phyloP scores from a whole-genome alignment of 2,113 vertebrate species.

The Paracanthobrama guichenoti region DNA sequence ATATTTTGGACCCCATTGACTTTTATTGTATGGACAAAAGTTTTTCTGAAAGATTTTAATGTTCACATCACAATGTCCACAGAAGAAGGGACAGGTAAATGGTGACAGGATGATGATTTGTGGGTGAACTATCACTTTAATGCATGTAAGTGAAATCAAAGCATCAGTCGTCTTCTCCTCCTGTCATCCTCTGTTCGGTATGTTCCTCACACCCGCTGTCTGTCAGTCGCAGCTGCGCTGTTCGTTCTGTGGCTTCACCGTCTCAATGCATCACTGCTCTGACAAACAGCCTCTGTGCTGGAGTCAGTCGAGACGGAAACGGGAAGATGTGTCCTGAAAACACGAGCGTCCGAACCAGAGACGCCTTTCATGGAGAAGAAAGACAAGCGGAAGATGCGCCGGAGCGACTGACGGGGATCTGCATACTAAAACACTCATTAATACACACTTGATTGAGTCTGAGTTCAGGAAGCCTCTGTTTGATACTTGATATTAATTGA shows the following conservation, averaged over 20 bases:
- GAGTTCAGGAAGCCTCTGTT: not conserved
- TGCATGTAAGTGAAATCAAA: too few species aligned
- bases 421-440: not conserved
- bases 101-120: not conserved
- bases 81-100: not conserved
- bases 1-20: not conserved
- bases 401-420: not conserved
- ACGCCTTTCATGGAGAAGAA: not conserved
- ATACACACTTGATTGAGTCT: not conserved
- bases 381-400: not conserved
- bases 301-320: not conserved
- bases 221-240: not conserved
- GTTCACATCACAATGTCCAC: too few species aligned
- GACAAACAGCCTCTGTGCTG: not conserved
- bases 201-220: not conserved
- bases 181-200: not conserved
- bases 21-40: not conserved
- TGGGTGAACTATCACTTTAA: too few species aligned
- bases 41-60: not conserved
- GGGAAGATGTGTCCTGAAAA: constrained; percentile 1
- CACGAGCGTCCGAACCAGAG: not conserved
- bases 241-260: not conserved
- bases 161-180: too few species aligned
- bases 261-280: not conserved
- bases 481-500: not conserved